Conservation (phyloP, 2,113 vertebrate species). For the Cinclus cinclus region DNA sequence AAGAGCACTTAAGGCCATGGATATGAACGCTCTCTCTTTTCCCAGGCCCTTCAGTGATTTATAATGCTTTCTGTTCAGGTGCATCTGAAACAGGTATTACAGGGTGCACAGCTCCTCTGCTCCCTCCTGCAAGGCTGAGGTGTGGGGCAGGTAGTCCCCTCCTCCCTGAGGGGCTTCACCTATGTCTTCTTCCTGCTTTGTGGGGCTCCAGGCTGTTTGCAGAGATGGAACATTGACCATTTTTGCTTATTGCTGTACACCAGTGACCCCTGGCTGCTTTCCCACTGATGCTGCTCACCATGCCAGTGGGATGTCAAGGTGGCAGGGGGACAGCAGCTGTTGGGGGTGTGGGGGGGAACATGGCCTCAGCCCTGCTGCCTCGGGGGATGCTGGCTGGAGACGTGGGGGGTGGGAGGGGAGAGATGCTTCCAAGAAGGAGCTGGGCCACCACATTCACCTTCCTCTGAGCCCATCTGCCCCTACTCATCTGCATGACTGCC, state of each 20-base stretch:
- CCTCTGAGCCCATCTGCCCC: neutral
- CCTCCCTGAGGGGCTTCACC: neutral
- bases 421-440: neutral
- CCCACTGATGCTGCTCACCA: neutral
- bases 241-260: neutral
- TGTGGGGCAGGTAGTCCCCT: neutral
- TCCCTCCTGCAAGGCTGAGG: neutral
- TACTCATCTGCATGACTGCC: neutral
- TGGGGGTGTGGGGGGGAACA: neutral
- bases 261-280: neutral
- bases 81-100: neutral
- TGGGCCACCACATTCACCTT: neutral
- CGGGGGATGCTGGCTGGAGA: neutral
- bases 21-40: neutral
- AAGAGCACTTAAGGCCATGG: neutral
- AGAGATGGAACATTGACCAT: neutral
- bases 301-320: rapidly evolving
- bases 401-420: neutral
- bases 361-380: neutral
- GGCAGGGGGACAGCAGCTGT: neutral
- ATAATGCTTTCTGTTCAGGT: neutral
- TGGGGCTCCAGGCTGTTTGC: neutral
- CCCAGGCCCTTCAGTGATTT: neutral
- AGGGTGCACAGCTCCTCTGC: rapidly evolving
- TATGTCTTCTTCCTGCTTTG: rapidly evolving